These are phyloP conservation scores for Lipotes vexillifer DNA, from an alignment of 2,113 vertebrate species.

Conservation along the genomic window DNA sequence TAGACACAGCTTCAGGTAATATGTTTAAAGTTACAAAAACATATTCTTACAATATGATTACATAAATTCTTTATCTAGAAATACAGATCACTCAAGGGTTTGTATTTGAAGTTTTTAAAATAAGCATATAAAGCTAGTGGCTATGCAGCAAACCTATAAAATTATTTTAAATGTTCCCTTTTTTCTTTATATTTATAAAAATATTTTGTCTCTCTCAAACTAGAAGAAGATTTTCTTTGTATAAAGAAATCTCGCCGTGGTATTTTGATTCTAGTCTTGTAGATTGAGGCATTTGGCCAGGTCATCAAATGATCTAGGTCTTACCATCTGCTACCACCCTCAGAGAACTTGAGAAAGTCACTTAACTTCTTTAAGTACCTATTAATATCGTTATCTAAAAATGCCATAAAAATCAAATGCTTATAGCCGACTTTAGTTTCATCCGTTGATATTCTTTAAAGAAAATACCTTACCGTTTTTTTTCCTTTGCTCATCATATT, in stretches of 20 bases:
- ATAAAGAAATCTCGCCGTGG: neutral
- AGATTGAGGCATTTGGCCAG: neutral
- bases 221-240: neutral
- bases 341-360: neutral
- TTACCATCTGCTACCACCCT: neutral
- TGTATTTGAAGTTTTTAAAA: conserved; percentile 18
- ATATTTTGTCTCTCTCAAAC: neutral
- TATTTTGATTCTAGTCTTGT: neutral
- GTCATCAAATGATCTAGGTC: neutral
- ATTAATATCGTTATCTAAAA: neutral
- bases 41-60: conserved; percentile 49
- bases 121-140: neutral
- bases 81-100: conserved; percentile 23
- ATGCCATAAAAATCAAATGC: neutral
- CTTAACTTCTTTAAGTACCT: neutral
- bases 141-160: neutral
- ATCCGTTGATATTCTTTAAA: neutral
- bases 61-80: conserved; percentile 37
- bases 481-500: neutral
- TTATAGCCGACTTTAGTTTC: neutral
- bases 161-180: neutral
- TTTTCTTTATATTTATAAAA: neutral
- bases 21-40: conserved; percentile 59
- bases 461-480: neutral
- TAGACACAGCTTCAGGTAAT: conserved; percentile 60